Conservation (phyloP, 2,113 vertebrate species). For the Psettodes erumei region DNA sequence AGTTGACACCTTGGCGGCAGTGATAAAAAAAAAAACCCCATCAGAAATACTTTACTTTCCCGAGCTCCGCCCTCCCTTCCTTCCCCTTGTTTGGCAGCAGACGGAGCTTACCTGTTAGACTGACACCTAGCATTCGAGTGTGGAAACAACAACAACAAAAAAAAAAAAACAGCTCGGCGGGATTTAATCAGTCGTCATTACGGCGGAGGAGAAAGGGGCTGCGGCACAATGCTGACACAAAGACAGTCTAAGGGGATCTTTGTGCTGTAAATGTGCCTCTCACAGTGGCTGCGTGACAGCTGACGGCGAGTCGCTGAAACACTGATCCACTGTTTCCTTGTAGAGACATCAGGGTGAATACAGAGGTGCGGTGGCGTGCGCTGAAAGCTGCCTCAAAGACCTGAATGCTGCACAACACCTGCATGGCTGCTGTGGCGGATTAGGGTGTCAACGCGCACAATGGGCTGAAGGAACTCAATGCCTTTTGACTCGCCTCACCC, state of each 20-base stretch:
- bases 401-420: slow-evolving; percentile 79
- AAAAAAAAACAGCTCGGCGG: slow-evolving; percentile 59
- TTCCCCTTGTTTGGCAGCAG: not conserved
- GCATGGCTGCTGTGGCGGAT: slow-evolving; percentile 75
- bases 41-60: slow-evolving; percentile 65
- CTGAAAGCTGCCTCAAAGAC: slow-evolving; percentile 73
- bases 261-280: slow-evolving; percentile 76
- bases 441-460: slow-evolving; percentile 80
- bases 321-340: slow-evolving; percentile 80
- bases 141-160: no score
- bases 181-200: slow-evolving; percentile 82
- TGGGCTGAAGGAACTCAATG: slow-evolving; percentile 68
- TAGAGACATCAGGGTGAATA: slow-evolving; percentile 78
- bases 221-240: slow-evolving; percentile 79
- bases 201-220: slow-evolving; percentile 62
- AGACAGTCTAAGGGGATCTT: slow-evolving; percentile 74
- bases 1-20: slow-evolving; percentile 65
- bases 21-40: slow-evolving; percentile 71
- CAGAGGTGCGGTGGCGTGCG: slow-evolving; percentile 67
- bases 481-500: slow-evolving; percentile 52
- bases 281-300: slow-evolving; percentile 75
- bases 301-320: slow-evolving; percentile 73
- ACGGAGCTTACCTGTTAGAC: slow-evolving; percentile 77
- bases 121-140: slow-evolving; percentile 80
- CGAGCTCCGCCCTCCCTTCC: slow-evolving; percentile 50